Evolutionary conservation across 2,113 vertebrate genomes (phyloP), one percentile per base, ranked within the genome.

Genomic region (Caranx ignobilis): DNA sequence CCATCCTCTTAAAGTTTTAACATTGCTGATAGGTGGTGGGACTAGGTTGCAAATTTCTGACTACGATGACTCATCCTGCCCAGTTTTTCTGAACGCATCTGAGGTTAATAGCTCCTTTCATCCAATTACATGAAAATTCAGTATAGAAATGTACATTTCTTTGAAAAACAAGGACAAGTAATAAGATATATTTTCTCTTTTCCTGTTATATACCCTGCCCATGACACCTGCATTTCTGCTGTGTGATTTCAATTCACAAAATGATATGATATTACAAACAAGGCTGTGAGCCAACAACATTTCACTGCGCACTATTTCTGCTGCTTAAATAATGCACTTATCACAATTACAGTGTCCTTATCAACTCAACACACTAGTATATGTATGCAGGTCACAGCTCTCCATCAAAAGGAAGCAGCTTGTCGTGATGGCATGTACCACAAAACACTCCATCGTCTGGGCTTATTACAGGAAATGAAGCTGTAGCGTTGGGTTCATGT

Each of bases 101-200:
- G 32, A 79, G 81, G 79, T 78, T 90, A 89, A 81, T 84, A 66
- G 21, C 73, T 34, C 45, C 37, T 86, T 78, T 78, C 55, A 79
- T 55, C 54, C 13, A 75, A 75, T 85, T 76, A 72, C 77, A 83
- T 62, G 45, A 71, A 6, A 71, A 61, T n/a, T 35, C 19, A 63
- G 31, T 10, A 15, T 15, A 9, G 32, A 47, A 10, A 60, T 13
- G 4, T 35, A 0, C 0, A 62, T 48, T 79, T 79, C 67, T 54
- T 61, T 57, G 66, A 75, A 84, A 87, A 86, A 62, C 59, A 81
- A 77, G 34, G 41, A 26, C 10, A 56, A 50, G 11, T 8, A 10
- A 35, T 9, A 11, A 11, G 55, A 63, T 47, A 39, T 35, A 5
- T 34, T 72, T 37, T n/a, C 3, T 39, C 1, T n/a, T 64, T 81